Conservation (phyloP, 1,140 invertebrate genomes). For the Papilio polyxenes region DNA sequence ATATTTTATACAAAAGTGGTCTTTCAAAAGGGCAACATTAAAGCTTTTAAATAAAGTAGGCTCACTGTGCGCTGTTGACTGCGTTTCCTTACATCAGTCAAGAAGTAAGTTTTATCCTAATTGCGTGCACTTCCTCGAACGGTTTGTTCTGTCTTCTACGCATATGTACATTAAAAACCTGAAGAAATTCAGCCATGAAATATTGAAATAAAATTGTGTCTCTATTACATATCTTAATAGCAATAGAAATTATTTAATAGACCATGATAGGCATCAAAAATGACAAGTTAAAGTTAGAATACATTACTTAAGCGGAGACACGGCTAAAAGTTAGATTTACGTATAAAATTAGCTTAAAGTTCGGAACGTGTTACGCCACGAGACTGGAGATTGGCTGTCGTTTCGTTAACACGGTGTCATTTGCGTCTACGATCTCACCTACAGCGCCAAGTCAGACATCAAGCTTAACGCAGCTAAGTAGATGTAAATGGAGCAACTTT, state of each 20-base stretch:
- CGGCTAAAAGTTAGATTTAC: neutral
- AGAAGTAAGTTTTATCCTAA: constrained; percentile 17
- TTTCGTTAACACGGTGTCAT: constrained; percentile 16
- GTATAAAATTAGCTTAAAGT: constrained; percentile 15
- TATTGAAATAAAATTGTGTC: too few relatives aligned
- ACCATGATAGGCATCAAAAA: neutral
- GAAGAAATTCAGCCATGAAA: too few relatives aligned
- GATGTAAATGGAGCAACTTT: constrained; percentile 21
- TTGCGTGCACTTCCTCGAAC: neutral
- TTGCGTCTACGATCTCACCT: constrained; percentile 13
- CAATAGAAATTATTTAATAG: too few relatives aligned
- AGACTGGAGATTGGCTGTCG: neutral
- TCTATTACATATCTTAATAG: too few relatives aligned
- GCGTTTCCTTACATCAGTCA: constrained; percentile 30
- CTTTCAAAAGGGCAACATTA: constrained; percentile 33
- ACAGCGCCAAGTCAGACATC: neutral
- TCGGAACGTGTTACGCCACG: neutral
- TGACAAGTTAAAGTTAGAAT: neutral
- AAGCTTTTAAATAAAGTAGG: constrained; percentile 36
- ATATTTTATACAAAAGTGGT: constrained; percentile 32
- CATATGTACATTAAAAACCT: too few relatives aligned
- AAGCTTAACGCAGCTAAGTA: constrained; percentile 23
- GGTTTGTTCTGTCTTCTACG: neutral
- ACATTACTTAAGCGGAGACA: neutral
- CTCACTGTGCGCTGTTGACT: constrained; percentile 2